Conservation (phyloP, 2,113 vertebrate species). For the Struthio camelus region DNA sequence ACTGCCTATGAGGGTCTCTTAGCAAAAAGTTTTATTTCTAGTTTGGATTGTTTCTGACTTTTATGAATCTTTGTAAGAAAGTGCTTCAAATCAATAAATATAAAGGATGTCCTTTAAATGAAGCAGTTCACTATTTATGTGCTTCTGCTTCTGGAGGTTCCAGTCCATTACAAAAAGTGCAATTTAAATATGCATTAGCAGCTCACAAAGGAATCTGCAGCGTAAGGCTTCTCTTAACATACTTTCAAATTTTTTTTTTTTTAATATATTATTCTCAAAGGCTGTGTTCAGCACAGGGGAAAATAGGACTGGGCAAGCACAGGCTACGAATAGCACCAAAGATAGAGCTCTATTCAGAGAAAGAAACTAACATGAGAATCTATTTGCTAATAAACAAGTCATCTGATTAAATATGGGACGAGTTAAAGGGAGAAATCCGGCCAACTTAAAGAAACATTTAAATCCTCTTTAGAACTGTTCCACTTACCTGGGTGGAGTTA, state of each 20-base stretch:
- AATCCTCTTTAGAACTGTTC: not conserved
- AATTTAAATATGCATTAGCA: not conserved
- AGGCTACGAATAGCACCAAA: not conserved
- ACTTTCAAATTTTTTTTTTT: not conserved
- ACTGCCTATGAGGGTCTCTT: not conserved
- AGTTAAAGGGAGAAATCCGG: not conserved
- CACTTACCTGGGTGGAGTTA: not conserved
- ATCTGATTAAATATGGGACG: not conserved
- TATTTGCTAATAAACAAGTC: not conserved
- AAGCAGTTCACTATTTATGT: not conserved
- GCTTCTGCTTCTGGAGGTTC: not conserved
- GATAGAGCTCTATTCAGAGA: not conserved
- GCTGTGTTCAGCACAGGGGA: not conserved
- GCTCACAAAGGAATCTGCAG: not conserved
- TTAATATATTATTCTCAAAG: not conserved
- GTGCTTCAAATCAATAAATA: not conserved
- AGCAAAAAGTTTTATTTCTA: not conserved
- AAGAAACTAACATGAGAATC: not conserved
- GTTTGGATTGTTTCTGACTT: not conserved
- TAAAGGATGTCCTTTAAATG: not conserved
- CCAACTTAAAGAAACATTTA: not conserved
- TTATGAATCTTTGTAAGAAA: not conserved
- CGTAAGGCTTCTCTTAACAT: not conserved
- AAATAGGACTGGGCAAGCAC: not conserved
- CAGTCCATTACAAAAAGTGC: not conserved